These are phyloP conservation scores for Trichopria drosophilae DNA, from an alignment of 2,888 invertebrate genomes.

Conservation along the genomic window DNA sequence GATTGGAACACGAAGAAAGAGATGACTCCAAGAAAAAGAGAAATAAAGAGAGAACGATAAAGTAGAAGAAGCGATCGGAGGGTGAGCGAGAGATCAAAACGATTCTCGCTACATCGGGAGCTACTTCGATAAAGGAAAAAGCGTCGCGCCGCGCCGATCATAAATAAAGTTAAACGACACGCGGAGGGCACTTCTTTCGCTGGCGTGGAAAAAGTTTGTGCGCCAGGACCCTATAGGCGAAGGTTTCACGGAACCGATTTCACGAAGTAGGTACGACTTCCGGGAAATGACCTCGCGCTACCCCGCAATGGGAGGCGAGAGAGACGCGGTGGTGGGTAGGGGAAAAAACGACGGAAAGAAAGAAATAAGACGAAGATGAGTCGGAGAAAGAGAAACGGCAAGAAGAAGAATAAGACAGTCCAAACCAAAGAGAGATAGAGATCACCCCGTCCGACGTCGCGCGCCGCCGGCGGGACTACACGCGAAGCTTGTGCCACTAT, in stretches of 20 bases:
- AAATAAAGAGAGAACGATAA: too few species aligned
- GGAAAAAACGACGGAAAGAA: constrained; percentile 27
- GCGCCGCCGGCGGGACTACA: constrained; percentile 29
- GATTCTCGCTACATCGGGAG: too few species aligned
- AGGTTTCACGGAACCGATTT: constrained; percentile 41
- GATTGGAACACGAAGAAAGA: too few species aligned
- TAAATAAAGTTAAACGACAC: too few species aligned
- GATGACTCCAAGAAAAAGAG: too few species aligned
- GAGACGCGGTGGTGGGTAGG: constrained; percentile 32
- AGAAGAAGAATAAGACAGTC: not conserved
- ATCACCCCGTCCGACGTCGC: constrained; percentile 26
- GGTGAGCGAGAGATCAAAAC: too few species aligned
- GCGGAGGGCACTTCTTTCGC: too few species aligned
- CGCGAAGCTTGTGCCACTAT: constrained; percentile 20
- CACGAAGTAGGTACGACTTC: constrained; percentile 40
- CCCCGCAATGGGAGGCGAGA: constrained; percentile 39
- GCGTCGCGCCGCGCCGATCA: too few species aligned
- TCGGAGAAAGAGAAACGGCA: constrained; percentile 1
- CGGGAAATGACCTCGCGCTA: constrained; percentile 41
- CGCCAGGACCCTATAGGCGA: not conserved
- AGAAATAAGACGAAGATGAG: constrained; percentile 8
- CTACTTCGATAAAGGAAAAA: too few species aligned
- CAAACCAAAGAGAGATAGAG: constrained; percentile 7
- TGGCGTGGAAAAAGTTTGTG: constrained; percentile 9
- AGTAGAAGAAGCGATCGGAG: too few species aligned